These are phyloP conservation scores for Temnothorax curvispinosus DNA, from an alignment of 1,140 invertebrate species.

Conservation along the genomic window DNA sequence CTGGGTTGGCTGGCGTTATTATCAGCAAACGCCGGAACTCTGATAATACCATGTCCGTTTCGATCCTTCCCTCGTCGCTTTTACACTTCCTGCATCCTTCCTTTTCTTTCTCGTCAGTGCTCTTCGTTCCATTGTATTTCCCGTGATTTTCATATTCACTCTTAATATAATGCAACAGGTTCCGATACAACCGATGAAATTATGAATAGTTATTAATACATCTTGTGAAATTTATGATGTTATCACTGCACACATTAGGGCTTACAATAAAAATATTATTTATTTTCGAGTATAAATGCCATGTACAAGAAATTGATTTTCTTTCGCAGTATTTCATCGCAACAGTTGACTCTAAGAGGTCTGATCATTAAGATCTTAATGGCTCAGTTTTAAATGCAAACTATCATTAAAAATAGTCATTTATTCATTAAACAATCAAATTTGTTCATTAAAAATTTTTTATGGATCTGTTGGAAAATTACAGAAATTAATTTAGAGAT, in stretches of 20 bases:
- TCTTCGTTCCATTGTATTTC: neutral
- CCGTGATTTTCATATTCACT: slow-evolving; percentile 4
- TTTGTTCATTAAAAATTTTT: neutral
- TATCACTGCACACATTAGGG: neutral
- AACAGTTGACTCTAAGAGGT: neutral
- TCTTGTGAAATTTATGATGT: neutral
- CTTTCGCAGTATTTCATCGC: neutral
- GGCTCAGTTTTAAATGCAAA: neutral
- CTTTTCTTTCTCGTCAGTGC: neutral
- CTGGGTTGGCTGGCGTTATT: slow-evolving; percentile 50
- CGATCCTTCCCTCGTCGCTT: slow-evolving; percentile 61
- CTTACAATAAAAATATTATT: slow-evolving; percentile 14
- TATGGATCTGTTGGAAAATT: neutral
- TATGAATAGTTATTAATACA: neutral
- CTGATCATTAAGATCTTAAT: neutral
- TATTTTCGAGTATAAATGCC: neutral
- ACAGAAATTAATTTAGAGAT: neutral
- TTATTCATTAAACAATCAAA: neutral
- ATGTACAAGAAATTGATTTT: neutral
- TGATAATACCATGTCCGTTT: slow-evolving; percentile 78
- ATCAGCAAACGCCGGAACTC: slow-evolving; percentile 76
- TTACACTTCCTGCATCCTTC: slow-evolving; percentile 67
- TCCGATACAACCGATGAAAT: neutral
- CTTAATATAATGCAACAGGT: no score
- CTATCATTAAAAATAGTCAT: neutral